Conservation (phyloP, 2,113 vertebrate species). For the Pipa parva region DNA sequence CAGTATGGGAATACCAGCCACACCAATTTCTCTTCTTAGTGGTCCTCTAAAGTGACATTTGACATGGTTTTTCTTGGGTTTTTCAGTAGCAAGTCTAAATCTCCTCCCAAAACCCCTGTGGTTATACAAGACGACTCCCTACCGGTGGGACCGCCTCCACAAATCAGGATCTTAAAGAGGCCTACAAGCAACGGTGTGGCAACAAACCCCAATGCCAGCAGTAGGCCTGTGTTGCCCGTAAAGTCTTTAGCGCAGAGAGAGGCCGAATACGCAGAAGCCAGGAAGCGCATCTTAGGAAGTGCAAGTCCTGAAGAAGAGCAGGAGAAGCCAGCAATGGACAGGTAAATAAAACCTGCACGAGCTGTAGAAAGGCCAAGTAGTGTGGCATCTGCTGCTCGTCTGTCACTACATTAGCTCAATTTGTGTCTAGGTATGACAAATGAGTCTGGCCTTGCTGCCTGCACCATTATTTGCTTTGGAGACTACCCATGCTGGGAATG, state of each 20-base stretch:
- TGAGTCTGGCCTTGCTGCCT: too few relatives aligned
- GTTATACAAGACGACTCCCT: conserved; percentile 92
- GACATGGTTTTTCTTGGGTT: neutral
- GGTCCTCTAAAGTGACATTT: too few relatives aligned
- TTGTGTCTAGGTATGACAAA: too few relatives aligned
- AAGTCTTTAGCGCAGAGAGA: conserved; percentile 93
- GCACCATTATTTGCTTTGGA: too few relatives aligned
- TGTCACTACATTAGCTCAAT: too few relatives aligned
- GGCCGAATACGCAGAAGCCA: conserved; percentile 91
- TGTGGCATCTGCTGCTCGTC: too few relatives aligned
- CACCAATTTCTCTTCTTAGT: neutral
- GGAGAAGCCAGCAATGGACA: conserved; percentile 84
- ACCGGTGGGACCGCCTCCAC: conserved; percentile 80
- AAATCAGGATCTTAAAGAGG: conserved; percentile 94
- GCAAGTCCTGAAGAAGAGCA: conserved; percentile 87
- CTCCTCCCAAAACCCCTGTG: conserved; percentile 81
- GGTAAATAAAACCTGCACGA: too few relatives aligned
- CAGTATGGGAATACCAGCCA: neutral
- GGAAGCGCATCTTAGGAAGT: conserved; percentile 91
- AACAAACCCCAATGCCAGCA: conserved; percentile 66
- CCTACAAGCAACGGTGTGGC: conserved; percentile 86
- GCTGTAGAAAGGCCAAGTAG: too few relatives aligned
- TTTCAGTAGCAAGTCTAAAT: conserved; percentile 74
- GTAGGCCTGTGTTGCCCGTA: conserved; percentile 77
- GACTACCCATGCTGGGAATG: too few relatives aligned